Base-by-base conservation (phyloP, 2,888 invertebrate genomes). In the Tubulanus polymorphus region DNA sequence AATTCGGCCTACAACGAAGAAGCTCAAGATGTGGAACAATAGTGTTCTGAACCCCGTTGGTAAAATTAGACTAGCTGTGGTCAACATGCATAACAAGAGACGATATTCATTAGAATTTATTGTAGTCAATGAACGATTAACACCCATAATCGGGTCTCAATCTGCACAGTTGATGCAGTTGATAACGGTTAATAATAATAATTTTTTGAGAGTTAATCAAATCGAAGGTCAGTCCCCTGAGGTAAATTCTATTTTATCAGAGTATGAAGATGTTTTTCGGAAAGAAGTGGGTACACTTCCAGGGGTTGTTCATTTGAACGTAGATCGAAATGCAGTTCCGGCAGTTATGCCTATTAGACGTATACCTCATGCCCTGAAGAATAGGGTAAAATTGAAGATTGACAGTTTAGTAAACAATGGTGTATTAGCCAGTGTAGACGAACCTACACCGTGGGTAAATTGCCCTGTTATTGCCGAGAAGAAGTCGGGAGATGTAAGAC, bases 31-130 rank as follows among this genome's bases (percentile, higher is more conserved):
- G 50, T 50, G 50, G 50, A 50, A 50, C 25, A 32, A 50, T 20
- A n/a, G n/a, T 10, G 32, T n/a, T 5, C 8, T 30, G 30, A 18
- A 23, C 12, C 50, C 50, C 5, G 18, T 50, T 30, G 50, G 50
- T n/a, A 3, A 6, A 10, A 37, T 46, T 35, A 20, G 51, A 15
- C 26, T 18, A 8, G 47, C 30, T 1, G 18, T 56, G 1, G 6
- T 10, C 5, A 56, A 56, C n/a, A 48, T 48, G 2, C 53, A 54
- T 27, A 57, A 48, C 23, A n/a, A 35, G 3, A 53, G 30, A 23
- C 48, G 37, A 20, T 59, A 57, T 35, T 18, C 27, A 37, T 51
- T 59, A 2, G 51, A 57, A 20, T 59, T 59, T 35, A 20, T 57
- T 3, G 53, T 59, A 12, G 29, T 28, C 15, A 23, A 53, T 27